A percentile compares a stretch with the other conserved stretches of the same genome.
phyloP scores from a whole-genome alignment of 2,888 invertebrate genomes.

The Sinodicranocentrus sp. region DNA sequence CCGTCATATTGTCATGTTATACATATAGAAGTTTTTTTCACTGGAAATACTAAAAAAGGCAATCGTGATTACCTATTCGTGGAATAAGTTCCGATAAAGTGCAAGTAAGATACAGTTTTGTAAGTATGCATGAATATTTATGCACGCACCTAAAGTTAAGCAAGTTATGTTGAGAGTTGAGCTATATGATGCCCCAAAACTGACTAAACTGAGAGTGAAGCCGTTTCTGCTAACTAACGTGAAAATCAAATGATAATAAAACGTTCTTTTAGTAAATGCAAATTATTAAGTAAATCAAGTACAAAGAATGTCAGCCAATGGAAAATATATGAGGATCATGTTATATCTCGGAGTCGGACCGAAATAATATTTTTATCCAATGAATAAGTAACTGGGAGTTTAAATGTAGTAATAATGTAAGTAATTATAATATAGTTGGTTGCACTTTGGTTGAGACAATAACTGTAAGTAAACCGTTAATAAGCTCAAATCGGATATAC shows the following conservation, averaged over 20 bases:
- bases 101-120: too few species aligned
- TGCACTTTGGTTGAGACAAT: conserved; percentile 67
- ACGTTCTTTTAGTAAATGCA: conserved; percentile 7
- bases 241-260: conserved; percentile 6
- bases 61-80: too few species aligned
- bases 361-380: conserved; percentile 45
- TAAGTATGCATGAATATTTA: too few species aligned
- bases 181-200: conserved; percentile 3
- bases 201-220: conserved; percentile 37
- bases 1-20: conserved; percentile 23
- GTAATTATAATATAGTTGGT: conserved; percentile 58
- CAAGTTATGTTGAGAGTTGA: not conserved
- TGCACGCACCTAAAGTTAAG: too few species aligned
- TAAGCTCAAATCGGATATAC: too few species aligned
- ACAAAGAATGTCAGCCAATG: conserved; percentile 26
- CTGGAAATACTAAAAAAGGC: not conserved
- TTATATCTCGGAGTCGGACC: conserved; percentile 42
- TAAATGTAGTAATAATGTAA: conserved; percentile 29
- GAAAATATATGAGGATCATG: conserved; percentile 9
- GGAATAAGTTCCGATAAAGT: too few species aligned
- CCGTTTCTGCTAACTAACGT: not conserved
- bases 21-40: conserved; percentile 1
- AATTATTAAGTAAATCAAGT: conserved; percentile 25
- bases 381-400: not conserved
- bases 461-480: conserved; percentile 42